Evolutionary conservation across 1,140 invertebrate species (phyloP).

Genomic region (Radopholus similis): DNA sequence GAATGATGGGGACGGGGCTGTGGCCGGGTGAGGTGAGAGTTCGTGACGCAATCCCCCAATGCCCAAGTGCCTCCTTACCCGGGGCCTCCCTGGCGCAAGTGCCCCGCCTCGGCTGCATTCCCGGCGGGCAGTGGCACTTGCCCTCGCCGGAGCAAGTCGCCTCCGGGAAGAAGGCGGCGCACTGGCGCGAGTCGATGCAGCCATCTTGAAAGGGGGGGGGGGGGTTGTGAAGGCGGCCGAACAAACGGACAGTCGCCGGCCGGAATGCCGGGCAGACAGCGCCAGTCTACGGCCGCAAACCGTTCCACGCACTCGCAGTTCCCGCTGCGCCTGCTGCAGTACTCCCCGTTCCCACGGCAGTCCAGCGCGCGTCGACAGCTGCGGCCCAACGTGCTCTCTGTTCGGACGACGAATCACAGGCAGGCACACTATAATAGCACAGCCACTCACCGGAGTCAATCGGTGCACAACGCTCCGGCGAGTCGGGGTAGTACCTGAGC

Average conservation of each 20-base stretch:
- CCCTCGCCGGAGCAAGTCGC: slow-evolving; percentile 16
- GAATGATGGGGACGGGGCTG: too few relatives aligned
- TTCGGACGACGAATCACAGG: slow-evolving; percentile 5
- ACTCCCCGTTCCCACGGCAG: slow-evolving; percentile 34
- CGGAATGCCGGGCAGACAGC: slow-evolving; percentile 9
- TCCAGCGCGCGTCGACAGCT: slow-evolving; percentile 16
- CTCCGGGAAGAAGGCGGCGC: not conserved
- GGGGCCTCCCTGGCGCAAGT: too few relatives aligned
- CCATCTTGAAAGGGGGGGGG: too few relatives aligned
- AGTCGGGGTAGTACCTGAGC: slow-evolving; percentile 10
- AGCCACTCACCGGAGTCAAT: slow-evolving; percentile 1
- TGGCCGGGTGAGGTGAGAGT: too few relatives aligned
- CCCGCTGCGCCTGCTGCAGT: slow-evolving; percentile 13
- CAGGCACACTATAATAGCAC: not conserved
- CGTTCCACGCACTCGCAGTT: slow-evolving; percentile 27
- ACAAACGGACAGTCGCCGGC: slow-evolving; percentile 3
- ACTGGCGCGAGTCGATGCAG: slow-evolving; percentile 11
- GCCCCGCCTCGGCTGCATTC: not conserved
- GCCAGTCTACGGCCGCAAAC: slow-evolving; percentile 26
- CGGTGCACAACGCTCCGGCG: not conserved
- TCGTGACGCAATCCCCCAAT: too few relatives aligned
- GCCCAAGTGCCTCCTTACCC: too few relatives aligned
- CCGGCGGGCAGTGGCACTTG: slow-evolving; percentile 12
- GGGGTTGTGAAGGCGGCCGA: too few relatives aligned
- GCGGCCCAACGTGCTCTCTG: slow-evolving; percentile 18